phyloP scores from a whole-genome alignment of 2,888 invertebrate species.

The Cephonodes hylas region DNA sequence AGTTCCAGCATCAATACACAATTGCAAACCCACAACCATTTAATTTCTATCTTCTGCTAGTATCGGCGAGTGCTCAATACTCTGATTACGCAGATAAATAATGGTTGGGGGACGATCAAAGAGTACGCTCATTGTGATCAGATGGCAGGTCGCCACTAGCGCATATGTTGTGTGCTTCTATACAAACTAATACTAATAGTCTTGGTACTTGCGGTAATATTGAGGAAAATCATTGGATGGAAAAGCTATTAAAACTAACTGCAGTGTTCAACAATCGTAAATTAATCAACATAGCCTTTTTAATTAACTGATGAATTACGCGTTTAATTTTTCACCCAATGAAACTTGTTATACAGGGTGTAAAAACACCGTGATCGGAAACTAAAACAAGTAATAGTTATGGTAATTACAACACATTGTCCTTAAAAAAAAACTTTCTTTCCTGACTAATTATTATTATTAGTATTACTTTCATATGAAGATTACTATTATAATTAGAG shows the following conservation, averaged over 20 bases:
- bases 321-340: too few species aligned
- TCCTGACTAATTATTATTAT: too few species aligned
- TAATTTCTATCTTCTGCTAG: constrained; percentile 24
- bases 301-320: too few species aligned
- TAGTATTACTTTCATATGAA: too few species aligned
- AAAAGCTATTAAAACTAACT: too few species aligned
- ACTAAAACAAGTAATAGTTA: too few species aligned
- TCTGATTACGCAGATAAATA: constrained; percentile 67
- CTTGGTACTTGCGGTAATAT: neutral
- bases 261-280: neutral
- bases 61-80: constrained; percentile 41
- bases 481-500: too few species aligned
- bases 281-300: neutral
- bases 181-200: constrained; percentile 10
- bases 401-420: neutral
- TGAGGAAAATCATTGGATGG: too few species aligned
- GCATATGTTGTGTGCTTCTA: constrained; percentile 66
- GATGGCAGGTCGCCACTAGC: constrained; percentile 60
- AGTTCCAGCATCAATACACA: neutral
- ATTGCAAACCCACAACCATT: neutral
- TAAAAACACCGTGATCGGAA: too few species aligned
- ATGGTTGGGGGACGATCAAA: constrained; percentile 45
- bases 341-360: too few species aligned
- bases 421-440: too few species aligned
- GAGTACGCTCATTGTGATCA: constrained; percentile 63